phyloP scores from a whole-genome alignment of 2,888 invertebrate genomes.

The Synergus umbraculus region DNA sequence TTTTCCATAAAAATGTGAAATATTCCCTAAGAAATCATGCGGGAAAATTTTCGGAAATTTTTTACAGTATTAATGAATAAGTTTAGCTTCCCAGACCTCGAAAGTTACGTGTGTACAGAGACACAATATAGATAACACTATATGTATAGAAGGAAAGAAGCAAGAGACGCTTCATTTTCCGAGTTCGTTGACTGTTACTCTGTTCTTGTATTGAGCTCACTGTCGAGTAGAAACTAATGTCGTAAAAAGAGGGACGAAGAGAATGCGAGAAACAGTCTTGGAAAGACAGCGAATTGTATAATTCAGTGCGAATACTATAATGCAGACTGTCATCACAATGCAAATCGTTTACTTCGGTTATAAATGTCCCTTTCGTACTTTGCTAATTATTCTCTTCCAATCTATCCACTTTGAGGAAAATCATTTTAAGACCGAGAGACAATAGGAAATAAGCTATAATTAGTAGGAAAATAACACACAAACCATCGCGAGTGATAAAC shows the following conservation, averaged over 20 bases:
- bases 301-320: slow-evolving; percentile 42
- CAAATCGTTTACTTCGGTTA: slow-evolving; percentile 28
- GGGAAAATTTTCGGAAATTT: too few species aligned
- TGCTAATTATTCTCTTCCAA: neutral
- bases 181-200: slow-evolving; percentile 62
- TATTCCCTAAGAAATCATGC: too few species aligned
- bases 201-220: slow-evolving; percentile 50
- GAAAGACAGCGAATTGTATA: slow-evolving; percentile 45
- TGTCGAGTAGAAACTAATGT: slow-evolving; percentile 49
- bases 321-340: slow-evolving; percentile 15
- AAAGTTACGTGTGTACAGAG: slow-evolving; percentile 61
- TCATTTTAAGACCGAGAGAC: neutral
- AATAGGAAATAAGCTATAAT: neutral
- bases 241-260: slow-evolving; percentile 51
- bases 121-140: slow-evolving; percentile 47
- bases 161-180: slow-evolving; percentile 56
- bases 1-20: too few species aligned
- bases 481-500: too few species aligned
- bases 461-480: too few species aligned
- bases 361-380: slow-evolving; percentile 2
- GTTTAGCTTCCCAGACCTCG: slow-evolving; percentile 52
- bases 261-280: slow-evolving; percentile 44
- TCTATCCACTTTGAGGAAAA: too few species aligned
- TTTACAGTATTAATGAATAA: too few species aligned
- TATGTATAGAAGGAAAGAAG: slow-evolving; percentile 51